Percentiles rank a stretch among this genome's conserved stretches.
Evolutionary conservation across 2,797 vertebrate species (phyloP).

Genomic region (Discoglossus pictus): DNA sequence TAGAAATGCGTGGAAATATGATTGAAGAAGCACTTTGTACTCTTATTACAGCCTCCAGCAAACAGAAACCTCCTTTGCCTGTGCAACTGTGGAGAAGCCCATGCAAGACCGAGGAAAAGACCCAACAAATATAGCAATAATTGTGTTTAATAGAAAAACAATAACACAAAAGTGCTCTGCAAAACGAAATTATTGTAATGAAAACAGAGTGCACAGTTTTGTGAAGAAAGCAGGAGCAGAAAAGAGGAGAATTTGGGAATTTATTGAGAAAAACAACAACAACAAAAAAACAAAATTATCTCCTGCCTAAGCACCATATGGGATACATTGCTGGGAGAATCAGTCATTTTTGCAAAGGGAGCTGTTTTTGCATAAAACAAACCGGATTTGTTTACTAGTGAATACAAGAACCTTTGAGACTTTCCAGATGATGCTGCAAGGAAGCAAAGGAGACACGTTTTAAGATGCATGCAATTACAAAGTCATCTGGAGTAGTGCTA

Average conservation of each 20-base stretch:
- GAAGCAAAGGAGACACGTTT: background rate
- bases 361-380: no score
- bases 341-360: no score
- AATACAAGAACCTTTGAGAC: no score
- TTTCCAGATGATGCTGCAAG: background rate
- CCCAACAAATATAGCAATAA: slow-evolving; percentile 18
- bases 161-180: background rate
- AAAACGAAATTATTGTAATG: no score
- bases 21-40: slow-evolving; percentile 7
- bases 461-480: slow-evolving; percentile 3
- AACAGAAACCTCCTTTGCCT: background rate
- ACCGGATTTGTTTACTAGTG: no score
- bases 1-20: background rate
- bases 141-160: background rate
- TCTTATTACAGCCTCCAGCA: background rate
- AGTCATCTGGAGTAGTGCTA: background rate
- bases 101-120: background rate
- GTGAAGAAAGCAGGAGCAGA: background rate
- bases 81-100: slow-evolving; percentile 11
- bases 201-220: slow-evolving; percentile 11
- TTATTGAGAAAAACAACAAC: no score
- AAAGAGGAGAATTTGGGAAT: no score
- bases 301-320: no score
- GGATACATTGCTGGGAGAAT: no score
- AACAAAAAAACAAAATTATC: no score